phyloP scores from a whole-genome alignment of 1,140 invertebrate species.

The Bombus breviceps region DNA sequence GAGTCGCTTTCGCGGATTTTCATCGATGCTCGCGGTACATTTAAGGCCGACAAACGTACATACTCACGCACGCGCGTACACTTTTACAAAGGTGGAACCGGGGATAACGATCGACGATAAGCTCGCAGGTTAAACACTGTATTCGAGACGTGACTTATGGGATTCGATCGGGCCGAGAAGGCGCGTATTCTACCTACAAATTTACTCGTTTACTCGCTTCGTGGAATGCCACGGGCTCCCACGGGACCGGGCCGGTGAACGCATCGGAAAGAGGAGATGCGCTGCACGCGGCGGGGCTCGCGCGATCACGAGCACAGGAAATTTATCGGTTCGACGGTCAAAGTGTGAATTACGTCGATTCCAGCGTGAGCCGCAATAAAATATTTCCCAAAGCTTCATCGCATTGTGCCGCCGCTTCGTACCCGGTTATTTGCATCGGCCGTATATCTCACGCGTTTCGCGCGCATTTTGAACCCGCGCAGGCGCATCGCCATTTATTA shows the following conservation, averaged over 20 bases:
- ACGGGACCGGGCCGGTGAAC: conserved; percentile 14
- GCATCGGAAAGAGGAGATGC: neutral
- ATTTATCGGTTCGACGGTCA: conserved; percentile 59
- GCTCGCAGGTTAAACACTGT: conserved; percentile 66
- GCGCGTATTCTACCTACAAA: conserved; percentile 65
- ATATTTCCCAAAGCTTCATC: conserved; percentile 48
- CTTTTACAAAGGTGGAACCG: neutral
- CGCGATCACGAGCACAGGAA: conserved; percentile 30
- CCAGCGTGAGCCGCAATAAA: conserved; percentile 38
- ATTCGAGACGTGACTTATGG: conserved; percentile 68
- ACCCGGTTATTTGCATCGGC: conserved; percentile 39
- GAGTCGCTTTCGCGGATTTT: conserved; percentile 29
- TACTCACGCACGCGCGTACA: neutral
- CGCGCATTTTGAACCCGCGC: conserved; percentile 18
- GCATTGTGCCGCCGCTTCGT: conserved; percentile 13
- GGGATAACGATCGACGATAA: conserved; percentile 63
- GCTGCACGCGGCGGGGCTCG: neutral
- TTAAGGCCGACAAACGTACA: conserved; percentile 11
- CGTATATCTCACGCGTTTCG: conserved; percentile 35
- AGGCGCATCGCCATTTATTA: neutral
- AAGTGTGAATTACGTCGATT: conserved; percentile 58
- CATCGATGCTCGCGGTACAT: conserved; percentile 23
- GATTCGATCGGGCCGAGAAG: conserved; percentile 54
- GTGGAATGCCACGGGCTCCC: conserved; percentile 55
- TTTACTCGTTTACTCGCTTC: conserved; percentile 66